Base-by-base conservation (phyloP, 1,140 invertebrate species). In the Hydropsyche tenuis region DNA sequence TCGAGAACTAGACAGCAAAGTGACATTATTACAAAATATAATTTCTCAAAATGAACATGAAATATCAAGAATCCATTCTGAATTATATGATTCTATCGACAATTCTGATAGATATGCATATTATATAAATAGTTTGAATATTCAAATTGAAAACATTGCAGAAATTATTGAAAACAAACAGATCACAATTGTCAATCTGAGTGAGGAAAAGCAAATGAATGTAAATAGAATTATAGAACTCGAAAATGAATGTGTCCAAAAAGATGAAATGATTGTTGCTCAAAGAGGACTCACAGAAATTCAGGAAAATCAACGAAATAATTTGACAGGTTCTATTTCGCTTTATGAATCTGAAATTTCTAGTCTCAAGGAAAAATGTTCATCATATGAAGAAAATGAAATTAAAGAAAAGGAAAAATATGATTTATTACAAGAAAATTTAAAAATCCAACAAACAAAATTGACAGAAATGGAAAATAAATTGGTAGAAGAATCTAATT, bases 381-480 rank as follows among this genome's bases (percentile, higher is more conserved):
- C 37, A 16, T 74, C 73, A 25, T 74, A 83, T 62, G 78, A 86
- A 81, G 73, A 80, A 75, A 85, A 83, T 79, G 73, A 71, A 60
- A 68, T 56, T 46, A 77, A 75, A 20, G 71, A 30, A 18, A 85
- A 87, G 77, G 88, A 90, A 76, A 81, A 87, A 12, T 79, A 90
- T 23, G 91, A 93, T 23, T 18, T 16, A 16, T 30, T 65, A 12
- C 25, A 11, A 14, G 63, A 65, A 43, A 12, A 46, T 16, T 20
- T 43, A n/a, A 12, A 18, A 43, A 1, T 30, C 2, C 63, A 43
- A 43, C 4, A 16, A 2, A 16, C 12, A 65, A 93, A 93, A 81
- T 87, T 93, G 80, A 93, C 93, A 77, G 92, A 92, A 75, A 89
- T 91, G 76, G 91, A 91, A 1, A 84, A 89, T 0, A 92, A 89